Percentiles rank a stretch among this genome's conserved stretches.
Conservation (phyloP, 37 sponge, comb jelly and placozoan genomes). For the Chondrosia reniformis region DNA sequence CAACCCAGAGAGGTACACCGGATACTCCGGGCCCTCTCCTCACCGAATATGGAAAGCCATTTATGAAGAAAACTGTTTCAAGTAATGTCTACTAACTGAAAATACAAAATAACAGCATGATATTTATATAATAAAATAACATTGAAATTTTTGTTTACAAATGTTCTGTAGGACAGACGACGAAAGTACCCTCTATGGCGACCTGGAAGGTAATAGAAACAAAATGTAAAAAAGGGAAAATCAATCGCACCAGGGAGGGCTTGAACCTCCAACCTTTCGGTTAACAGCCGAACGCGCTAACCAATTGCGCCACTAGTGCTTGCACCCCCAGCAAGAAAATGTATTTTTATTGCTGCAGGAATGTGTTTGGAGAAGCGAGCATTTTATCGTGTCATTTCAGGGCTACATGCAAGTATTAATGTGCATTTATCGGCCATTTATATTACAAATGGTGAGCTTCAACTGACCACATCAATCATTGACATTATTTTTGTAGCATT, state of each 20-base stretch:
- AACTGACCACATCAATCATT: too few species aligned
- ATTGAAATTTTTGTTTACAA: not conserved
- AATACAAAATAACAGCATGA: not conserved
- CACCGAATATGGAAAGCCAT: conserved; percentile 89
- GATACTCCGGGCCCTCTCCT: conserved; percentile 80
- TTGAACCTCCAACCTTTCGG: too few species aligned
- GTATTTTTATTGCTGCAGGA: conserved; percentile 24
- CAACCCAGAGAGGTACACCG: conserved; percentile 96
- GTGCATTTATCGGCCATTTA: conserved; percentile 88
- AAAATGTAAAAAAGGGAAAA: not conserved
- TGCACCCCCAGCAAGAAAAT: not conserved
- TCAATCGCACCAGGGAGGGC: not conserved
- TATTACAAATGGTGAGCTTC: conserved; percentile 23
- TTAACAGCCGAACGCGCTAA: too few species aligned
- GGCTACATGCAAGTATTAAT: conserved; percentile 95
- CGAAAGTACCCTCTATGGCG: not conserved
- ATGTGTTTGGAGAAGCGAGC: conserved; percentile 97
- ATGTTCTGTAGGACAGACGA: not conserved
- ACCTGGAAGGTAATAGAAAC: not conserved
- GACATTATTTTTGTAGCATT: too few species aligned
- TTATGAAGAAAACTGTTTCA: conserved; percentile 97
- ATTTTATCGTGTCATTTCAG: conserved; percentile 90
- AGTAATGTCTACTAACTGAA: too few species aligned
- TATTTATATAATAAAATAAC: not conserved
- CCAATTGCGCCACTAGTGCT: too few species aligned